Base-by-base conservation (phyloP, 2,888 invertebrate genomes). In the Noctuana brunneofusca region DNA sequence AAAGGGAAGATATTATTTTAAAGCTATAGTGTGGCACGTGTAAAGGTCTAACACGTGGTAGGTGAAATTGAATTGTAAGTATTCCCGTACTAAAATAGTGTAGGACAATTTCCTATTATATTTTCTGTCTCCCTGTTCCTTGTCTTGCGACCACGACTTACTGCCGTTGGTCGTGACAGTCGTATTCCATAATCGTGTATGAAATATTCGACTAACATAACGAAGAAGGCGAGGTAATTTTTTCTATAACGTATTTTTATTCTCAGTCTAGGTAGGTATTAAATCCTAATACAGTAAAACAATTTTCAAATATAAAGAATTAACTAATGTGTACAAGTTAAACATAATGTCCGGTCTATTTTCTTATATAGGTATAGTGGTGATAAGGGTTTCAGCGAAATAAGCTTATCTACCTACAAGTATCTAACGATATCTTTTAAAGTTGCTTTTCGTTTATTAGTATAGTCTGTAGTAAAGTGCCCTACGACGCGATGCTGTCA, bases 71-170 rank as follows among this genome's bases (percentile, higher is more conserved):
- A n/a, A n/a, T n/a, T n/a, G n/a, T n/a, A n/a, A n/a, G n/a, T n/a
- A n/a, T n/a, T n/a, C n/a, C n/a, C n/a, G n/a, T n/a, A n/a, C n/a
- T n/a, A n/a, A n/a, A n/a, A n/a, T n/a, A n/a, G n/a, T n/a, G n/a
- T n/a, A n/a, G n/a, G n/a, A n/a, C n/a, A n/a, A n/a, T n/a, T n/a
- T n/a, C n/a, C n/a, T n/a, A n/a, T n/a, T n/a, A n/a, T n/a, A n/a
- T n/a, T n/a, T n/a, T n/a, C n/a, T n/a, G n/a, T n/a, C n/a, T n/a
- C n/a, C n/a, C n/a, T n/a, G n/a, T n/a, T n/a, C n/a, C n/a, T n/a
- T n/a, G n/a, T n/a, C n/a, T n/a, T 65, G 75, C 71, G 75, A 5
- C 71, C 73, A 48, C 64, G 20, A 5, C 46, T 48, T 32, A 5
- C 46, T 48, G 32, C 48, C 32, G 16, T 46, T 35, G 30, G 46